Base-by-base conservation (phyloP, 2,888 invertebrate genomes). In the Stomorhina lunata region DNA sequence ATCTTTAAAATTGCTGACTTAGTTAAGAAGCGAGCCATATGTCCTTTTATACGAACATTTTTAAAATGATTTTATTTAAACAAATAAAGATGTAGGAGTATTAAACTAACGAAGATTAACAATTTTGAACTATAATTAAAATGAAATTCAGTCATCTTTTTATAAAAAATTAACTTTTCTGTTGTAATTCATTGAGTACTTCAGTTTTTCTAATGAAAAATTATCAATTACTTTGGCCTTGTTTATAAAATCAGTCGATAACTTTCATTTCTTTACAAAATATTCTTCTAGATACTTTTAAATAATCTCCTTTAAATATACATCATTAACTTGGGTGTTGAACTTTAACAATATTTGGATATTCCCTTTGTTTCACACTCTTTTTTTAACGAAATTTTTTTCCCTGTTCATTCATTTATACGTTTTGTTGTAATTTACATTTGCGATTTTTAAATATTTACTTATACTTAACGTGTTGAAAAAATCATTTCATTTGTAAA, bases 401-500 rank as follows among this genome's bases (percentile, higher is more conserved):
- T 55, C 9, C 0, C 40, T 15, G 1, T 9, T 40, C 10, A 0
- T 40, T 3, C 12, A 32, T 25, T 40, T 40, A 65, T 72, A n/a
- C n/a, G n/a, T 53, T 43, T 37, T 37, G 5, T 37, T n/a, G 4
- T 2, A 63, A 63, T 29, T 73, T 53, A 29, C 53, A 65, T 73
- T 73, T 73, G 43, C 43, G 43, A 25, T 72, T 72, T 59, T 29
- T 40, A 66, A 76, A 76, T 66, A 76, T 68, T 68, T 76, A 66
- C 76, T 76, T 57, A 37, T 59, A 59, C 57, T 76, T 66, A 76
- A 76, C 20, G 63, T 66, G 66, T 76, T 76, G 66, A 55, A 76
- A 76, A 76, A 53, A 69, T 69, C 69, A 69, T 77, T 78, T 71
- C 53, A 69, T 45, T 78, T 78, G 69, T 78, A 78, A 78, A 61